Percentiles rank a stretch among this genome's conserved stretches.
These are phyloP conservation scores for Carpatolechia fugitivella DNA, from an alignment of 2,888 invertebrate genomes.

Conservation along the genomic window DNA sequence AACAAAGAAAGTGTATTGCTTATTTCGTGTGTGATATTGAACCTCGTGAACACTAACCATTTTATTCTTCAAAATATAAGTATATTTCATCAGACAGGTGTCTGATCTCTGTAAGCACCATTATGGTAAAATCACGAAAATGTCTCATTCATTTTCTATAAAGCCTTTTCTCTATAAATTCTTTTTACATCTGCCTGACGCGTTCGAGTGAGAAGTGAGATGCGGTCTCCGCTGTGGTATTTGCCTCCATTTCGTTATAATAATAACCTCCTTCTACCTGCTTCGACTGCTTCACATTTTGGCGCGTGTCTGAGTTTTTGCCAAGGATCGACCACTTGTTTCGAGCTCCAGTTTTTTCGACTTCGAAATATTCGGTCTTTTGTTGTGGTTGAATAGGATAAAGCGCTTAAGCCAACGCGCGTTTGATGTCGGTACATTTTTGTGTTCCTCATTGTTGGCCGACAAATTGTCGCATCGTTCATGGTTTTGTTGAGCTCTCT, in stretches of 20 bases:
- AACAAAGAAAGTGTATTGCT: no score
- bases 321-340: slow-evolving; percentile 21
- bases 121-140: no score
- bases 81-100: no score
- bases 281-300: slow-evolving; percentile 6
- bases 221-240: not conserved
- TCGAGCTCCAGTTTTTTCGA: slow-evolving; percentile 26
- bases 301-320: slow-evolving; percentile 33
- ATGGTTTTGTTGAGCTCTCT: not conserved
- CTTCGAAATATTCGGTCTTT: slow-evolving; percentile 53
- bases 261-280: slow-evolving; percentile 13
- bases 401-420: slow-evolving; percentile 6
- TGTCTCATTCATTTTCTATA: no score
- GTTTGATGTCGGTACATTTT: slow-evolving; percentile 15
- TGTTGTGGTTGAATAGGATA: slow-evolving; percentile 27
- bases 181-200: not conserved
- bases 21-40: no score
- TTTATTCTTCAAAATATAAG: no score
- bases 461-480: slow-evolving; percentile 10
- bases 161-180: no score
- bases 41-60: no score
- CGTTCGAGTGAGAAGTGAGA: not conserved
- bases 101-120: no score
- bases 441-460: slow-evolving; percentile 10
- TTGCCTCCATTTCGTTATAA: not conserved